Evolutionary conservation across 2,113 vertebrate species (phyloP).

Genomic region (Tachysurus fulvidraco): DNA sequence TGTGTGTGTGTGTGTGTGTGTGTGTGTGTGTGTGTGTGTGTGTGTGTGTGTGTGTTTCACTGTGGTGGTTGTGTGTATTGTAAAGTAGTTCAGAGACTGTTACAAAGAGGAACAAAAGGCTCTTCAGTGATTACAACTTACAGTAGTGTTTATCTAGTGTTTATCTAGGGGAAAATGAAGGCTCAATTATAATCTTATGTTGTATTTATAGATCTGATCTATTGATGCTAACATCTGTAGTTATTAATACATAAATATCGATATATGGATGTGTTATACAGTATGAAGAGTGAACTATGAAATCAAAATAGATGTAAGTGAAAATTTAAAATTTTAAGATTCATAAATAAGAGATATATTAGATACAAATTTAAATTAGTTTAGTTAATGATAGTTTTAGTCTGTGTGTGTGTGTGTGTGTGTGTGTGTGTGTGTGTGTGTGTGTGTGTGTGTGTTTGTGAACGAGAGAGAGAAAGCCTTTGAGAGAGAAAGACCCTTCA

Average conservation of each 20-base stretch:
- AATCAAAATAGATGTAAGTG: background rate
- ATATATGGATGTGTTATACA: background rate
- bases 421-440: background rate
- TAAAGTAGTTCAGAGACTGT: background rate
- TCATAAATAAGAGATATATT: background rate
- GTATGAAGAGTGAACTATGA: background rate
- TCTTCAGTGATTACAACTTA: background rate
- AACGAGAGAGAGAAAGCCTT: background rate
- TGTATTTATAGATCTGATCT: background rate
- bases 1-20: background rate
- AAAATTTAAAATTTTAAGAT: background rate
- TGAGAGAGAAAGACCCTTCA: background rate
- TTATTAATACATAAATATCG: background rate
- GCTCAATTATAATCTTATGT: background rate
- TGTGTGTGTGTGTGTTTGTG: background rate
- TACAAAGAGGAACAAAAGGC: background rate
- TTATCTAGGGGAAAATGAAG: background rate
- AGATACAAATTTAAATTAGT: too few relatives aligned
- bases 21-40: background rate
- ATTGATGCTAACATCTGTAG: background rate
- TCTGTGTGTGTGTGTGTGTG: too few relatives aligned
- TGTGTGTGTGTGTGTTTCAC: background rate
- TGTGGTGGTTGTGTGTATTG: background rate
- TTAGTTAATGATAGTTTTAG: too few relatives aligned
- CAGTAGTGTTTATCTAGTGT: background rate